These are phyloP conservation scores for Chelonoidis abingdonii DNA, from an alignment of 2,113 vertebrate genomes.

Conservation along the genomic window DNA sequence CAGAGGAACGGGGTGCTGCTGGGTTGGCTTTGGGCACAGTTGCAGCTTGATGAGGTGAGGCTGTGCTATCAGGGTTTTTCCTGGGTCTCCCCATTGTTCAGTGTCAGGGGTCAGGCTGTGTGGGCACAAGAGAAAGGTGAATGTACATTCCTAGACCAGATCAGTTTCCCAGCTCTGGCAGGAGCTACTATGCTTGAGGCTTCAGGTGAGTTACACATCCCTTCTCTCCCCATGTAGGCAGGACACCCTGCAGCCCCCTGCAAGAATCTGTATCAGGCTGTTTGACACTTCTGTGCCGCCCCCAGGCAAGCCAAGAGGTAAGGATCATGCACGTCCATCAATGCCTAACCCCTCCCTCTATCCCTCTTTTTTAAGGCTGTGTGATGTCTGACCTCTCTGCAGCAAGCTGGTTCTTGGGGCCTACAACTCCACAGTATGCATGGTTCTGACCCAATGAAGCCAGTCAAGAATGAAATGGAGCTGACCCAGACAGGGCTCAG, in stretches of 20 bases:
- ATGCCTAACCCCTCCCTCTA: not conserved
- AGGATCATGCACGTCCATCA: not conserved
- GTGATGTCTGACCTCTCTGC: not conserved
- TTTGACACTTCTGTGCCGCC: not conserved
- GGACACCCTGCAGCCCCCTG: not conserved
- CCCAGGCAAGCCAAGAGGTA: too few species aligned
- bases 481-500: not conserved
- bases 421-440: not conserved
- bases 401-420: not conserved
- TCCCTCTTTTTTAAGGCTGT: not conserved
- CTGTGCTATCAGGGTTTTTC: not conserved
- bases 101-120: not conserved
- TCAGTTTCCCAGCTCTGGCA: not conserved
- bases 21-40: not conserved
- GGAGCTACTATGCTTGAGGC: not conserved
- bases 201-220: not conserved
- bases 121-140: not conserved
- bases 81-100: conserved; percentile 61
- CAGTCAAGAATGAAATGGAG: not conserved
- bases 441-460: not conserved
- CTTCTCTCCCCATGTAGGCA: not conserved
- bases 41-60: conserved; percentile 9
- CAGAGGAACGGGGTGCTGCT: accelerated
- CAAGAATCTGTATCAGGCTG: not conserved
- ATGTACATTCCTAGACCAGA: accelerated